phyloP scores from a whole-genome alignment of 2,888 invertebrate genomes.

The Dinocampus coccinellae region DNA sequence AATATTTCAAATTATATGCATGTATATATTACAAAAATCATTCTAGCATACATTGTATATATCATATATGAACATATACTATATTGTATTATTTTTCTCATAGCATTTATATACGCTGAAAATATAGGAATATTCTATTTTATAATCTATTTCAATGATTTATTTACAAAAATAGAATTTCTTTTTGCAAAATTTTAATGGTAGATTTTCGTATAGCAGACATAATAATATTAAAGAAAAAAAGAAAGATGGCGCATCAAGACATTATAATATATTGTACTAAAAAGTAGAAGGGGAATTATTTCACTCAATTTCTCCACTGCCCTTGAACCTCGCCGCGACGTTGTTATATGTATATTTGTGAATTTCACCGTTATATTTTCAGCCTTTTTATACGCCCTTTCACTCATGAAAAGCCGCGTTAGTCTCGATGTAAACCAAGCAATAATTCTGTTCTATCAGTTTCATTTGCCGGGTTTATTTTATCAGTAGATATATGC shows the following conservation, averaged over 20 bases:
- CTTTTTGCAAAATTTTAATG: neutral
- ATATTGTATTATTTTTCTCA: too few relatives aligned
- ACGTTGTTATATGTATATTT: constrained; percentile 47
- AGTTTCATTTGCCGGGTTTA: neutral
- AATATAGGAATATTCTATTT: too few relatives aligned
- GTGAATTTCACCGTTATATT: constrained; percentile 63
- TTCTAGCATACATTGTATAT: too few relatives aligned
- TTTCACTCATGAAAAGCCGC: constrained; percentile 56
- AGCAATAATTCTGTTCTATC: neutral
- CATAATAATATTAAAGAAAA: too few relatives aligned
- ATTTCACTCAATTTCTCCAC: constrained; percentile 54
- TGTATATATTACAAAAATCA: too few relatives aligned
- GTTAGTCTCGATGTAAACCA: constrained; percentile 9
- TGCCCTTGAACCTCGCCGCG: constrained; percentile 63
- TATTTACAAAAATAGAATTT: too few relatives aligned
- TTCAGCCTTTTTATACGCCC: constrained; percentile 63
- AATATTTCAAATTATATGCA: too few relatives aligned
- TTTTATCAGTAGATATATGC: too few relatives aligned
- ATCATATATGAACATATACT: too few relatives aligned
- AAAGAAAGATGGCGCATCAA: constrained; percentile 5
- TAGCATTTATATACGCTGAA: too few relatives aligned
- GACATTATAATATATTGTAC: constrained; percentile 15
- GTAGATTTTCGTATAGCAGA: neutral
- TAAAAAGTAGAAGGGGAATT: constrained; percentile 35
- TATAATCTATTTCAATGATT: too few relatives aligned